Evolutionary conservation across 2,113 vertebrate genomes (phyloP).

Genomic region (Amia ocellicauda): DNA sequence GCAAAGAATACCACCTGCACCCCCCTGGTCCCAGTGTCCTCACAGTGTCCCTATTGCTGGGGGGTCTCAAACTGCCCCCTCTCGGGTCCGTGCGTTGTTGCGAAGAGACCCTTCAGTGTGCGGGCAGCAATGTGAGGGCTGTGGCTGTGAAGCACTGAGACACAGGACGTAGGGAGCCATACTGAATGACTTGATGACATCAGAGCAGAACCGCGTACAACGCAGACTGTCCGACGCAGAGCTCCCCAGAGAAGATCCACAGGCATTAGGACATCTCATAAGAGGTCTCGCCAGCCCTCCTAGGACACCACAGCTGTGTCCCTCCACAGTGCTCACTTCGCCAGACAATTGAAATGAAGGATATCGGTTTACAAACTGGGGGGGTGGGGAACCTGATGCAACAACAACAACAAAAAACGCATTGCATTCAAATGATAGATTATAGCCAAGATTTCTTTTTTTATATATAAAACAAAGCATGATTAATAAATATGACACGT

Average conservation of each 20-base stretch:
- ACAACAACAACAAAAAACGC: constrained; percentile 54
- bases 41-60: constrained; percentile 21
- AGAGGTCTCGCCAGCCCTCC: too few species aligned
- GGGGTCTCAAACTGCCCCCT: neutral
- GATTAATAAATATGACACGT: constrained; percentile 71
- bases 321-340: constrained; percentile 57
- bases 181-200: constrained; percentile 44
- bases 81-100: too few species aligned
- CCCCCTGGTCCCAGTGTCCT: constrained; percentile 3
- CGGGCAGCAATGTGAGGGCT: neutral
- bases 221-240: too few species aligned
- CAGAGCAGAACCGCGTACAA: too few species aligned
- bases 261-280: too few species aligned
- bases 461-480: constrained; percentile 66
- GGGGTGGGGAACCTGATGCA: too few species aligned
- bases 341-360: constrained; percentile 32
- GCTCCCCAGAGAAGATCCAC: too few species aligned
- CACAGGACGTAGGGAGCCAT: constrained; percentile 36
- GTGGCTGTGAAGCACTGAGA: neutral
- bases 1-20: neutral
- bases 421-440: constrained; percentile 50
- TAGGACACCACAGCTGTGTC: constrained; percentile 51
- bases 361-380: constrained; percentile 29
- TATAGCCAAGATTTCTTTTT: constrained; percentile 61
- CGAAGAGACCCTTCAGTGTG: neutral